Evolutionary conservation across 2,888 invertebrate genomes (phyloP).

Genomic region (Brachycybe producta): DNA sequence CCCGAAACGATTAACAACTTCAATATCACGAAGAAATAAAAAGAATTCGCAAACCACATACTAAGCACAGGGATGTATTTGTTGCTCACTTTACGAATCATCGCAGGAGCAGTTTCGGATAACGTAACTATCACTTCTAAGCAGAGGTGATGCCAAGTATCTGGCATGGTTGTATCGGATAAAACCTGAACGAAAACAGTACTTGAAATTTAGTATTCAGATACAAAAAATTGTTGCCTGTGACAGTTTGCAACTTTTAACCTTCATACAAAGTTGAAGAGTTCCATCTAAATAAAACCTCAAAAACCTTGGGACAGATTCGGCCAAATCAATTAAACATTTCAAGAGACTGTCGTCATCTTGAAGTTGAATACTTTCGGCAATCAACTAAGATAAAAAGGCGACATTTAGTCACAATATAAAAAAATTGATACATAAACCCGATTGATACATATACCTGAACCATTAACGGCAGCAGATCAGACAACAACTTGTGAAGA

Average conservation of each 20-base stretch:
- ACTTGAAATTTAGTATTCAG: neutral
- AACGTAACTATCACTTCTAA: conserved; percentile 73
- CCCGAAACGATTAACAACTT: conserved; percentile 36
- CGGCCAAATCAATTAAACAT: conserved; percentile 84
- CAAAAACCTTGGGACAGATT: conserved; percentile 82
- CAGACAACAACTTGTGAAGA: conserved; percentile 75
- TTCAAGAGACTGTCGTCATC: conserved; percentile 78
- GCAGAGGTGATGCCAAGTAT: conserved; percentile 71
- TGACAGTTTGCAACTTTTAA: conserved; percentile 27
- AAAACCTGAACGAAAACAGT: conserved; percentile 42
- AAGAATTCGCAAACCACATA: conserved; percentile 25
- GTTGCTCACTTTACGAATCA: conserved; percentile 82
- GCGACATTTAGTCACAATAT: neutral
- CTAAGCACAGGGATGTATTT: conserved; percentile 55
- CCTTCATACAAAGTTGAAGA: conserved; percentile 77
- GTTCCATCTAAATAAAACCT: conserved; percentile 72
- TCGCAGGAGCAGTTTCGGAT: conserved; percentile 88
- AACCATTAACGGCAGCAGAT: conserved; percentile 52
- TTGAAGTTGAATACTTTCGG: conserved; percentile 68
- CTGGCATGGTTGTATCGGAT: conserved; percentile 51
- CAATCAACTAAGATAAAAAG: conserved; percentile 45
- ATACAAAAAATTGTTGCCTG: neutral
- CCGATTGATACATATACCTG: conserved; percentile 14
- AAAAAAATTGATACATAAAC: neutral
- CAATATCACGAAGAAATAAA: neutral